A percentile compares a stretch with the other conserved stretches of the same genome.
phyloP scores from a whole-genome alignment of 2,797 vertebrate species.

The Alcedo quadribrachys region DNA sequence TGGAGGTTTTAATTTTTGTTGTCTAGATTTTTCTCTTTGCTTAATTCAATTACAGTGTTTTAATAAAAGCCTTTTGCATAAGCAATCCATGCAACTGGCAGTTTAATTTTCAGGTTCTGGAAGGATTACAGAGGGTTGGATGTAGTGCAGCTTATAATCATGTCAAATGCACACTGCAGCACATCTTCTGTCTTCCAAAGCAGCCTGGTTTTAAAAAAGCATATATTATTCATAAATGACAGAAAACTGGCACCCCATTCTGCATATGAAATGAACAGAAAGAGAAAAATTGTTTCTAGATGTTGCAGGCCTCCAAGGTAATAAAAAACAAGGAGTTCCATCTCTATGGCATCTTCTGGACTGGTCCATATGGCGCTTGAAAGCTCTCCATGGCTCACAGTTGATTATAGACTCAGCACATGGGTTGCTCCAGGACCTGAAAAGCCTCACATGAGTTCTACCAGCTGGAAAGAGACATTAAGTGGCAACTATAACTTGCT shows the following conservation, averaged over 20 bases:
- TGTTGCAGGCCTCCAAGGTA: neutral
- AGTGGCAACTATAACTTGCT: neutral
- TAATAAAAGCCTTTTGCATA: conserved; percentile 1
- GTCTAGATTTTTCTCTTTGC: neutral
- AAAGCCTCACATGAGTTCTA: neutral
- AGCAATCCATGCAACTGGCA: neutral
- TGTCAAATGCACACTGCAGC: neutral
- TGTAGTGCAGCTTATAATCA: neutral
- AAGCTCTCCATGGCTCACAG: neutral
- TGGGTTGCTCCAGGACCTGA: neutral
- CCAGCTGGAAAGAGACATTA: neutral
- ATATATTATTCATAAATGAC: neutral
- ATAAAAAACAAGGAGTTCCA: neutral
- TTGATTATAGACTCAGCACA: neutral
- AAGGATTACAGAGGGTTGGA: neutral
- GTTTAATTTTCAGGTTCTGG: conserved; percentile 2
- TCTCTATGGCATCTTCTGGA: accelerated
- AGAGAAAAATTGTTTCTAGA: neutral
- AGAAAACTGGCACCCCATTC: neutral
- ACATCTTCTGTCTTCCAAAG: neutral
- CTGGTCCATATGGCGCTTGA: neutral
- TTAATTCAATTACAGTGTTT: neutral
- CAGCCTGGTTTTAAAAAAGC: neutral
- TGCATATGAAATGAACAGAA: neutral
- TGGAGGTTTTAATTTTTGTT: neutral